phyloP scores from a whole-genome alignment of 2,113 vertebrate species.

The Psilopogon haemacephalus region DNA sequence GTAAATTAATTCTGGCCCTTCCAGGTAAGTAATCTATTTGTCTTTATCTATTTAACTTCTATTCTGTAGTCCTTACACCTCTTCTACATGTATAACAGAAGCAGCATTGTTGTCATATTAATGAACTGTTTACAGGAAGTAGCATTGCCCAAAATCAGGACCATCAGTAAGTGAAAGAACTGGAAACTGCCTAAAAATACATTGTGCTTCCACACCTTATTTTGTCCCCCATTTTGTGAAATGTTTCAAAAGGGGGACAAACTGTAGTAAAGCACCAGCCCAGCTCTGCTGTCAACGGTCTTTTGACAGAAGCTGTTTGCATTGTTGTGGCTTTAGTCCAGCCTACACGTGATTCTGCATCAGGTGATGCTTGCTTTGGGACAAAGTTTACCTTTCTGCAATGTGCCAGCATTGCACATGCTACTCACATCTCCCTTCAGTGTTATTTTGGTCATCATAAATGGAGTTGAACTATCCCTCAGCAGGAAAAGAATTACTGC shows the following conservation, averaged over 20 bases:
- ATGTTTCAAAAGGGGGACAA: background rate
- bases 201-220: background rate
- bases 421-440: background rate
- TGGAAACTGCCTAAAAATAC: conserved; percentile 17
- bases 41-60: background rate
- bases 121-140: background rate
- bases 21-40: conserved; percentile 20
- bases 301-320: conserved; percentile 43
- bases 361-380: conserved; percentile 18
- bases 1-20: conserved; percentile 5
- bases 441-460: background rate
- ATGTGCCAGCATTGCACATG: background rate
- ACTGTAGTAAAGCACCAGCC: conserved; percentile 7
- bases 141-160: background rate
- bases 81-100: background rate
- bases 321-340: conserved; percentile 11
- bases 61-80: background rate
- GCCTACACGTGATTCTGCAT: conserved; percentile 13
- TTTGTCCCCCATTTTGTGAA: background rate
- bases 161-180: background rate
- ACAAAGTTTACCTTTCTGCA: background rate
- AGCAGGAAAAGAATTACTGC: background rate
- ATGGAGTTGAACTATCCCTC: background rate
- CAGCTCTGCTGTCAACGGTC: conserved; percentile 35
- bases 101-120: background rate